phyloP scores from a whole-genome alignment of 2,888 invertebrate species.

The Drosophila mettleri region DNA sequence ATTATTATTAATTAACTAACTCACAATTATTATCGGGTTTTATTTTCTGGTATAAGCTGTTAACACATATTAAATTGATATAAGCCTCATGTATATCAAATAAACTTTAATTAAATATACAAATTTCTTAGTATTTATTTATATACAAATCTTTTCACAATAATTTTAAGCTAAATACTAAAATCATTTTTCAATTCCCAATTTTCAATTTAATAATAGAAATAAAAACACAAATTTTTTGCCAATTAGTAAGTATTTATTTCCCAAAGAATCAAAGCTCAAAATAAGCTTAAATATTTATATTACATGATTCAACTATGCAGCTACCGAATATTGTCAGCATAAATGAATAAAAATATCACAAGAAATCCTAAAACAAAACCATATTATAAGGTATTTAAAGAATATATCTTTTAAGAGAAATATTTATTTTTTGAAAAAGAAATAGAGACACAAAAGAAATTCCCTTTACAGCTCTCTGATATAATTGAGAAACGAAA shows the following conservation, averaged over 20 bases:
- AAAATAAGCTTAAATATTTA: neutral
- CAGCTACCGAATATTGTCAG: neutral
- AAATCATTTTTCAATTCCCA: too few relatives aligned
- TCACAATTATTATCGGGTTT: too few relatives aligned
- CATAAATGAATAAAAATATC: neutral
- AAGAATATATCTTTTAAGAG: neutral
- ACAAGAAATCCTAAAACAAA: neutral
- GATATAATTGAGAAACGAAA: conserved; percentile 10
- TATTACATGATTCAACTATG: neutral
- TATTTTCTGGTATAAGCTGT: too few relatives aligned
- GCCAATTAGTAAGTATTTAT: neutral
- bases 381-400: neutral
- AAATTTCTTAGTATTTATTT: too few relatives aligned
- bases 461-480: conserved; percentile 8
- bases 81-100: too few relatives aligned
- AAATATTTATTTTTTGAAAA: neutral
- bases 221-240: neutral
- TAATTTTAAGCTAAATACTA: too few relatives aligned
- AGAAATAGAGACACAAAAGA: conserved; percentile 2
- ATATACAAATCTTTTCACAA: too few relatives aligned
- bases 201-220: too few relatives aligned
- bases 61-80: too few relatives aligned
- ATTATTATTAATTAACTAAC: too few relatives aligned
- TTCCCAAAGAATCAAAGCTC: neutral
- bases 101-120: too few relatives aligned